Conservation (phyloP, 2,888 invertebrate genomes). For the Caenorhabditis sp. region DNA sequence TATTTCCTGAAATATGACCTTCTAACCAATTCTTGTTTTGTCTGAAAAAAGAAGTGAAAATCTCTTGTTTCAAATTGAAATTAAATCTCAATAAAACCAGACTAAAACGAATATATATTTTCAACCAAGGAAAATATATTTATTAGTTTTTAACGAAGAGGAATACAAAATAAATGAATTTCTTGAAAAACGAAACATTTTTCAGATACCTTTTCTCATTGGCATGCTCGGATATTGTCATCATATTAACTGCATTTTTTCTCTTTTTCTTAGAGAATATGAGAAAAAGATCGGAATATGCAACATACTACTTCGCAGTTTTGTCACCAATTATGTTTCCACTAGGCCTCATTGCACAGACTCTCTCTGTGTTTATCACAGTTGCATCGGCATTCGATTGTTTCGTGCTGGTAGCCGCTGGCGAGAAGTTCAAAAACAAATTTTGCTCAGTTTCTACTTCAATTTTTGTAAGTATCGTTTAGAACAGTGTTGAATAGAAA, state of each 20-base stretch:
- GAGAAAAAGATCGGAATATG: conserved; percentile 58
- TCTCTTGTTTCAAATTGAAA: neutral
- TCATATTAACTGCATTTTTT: conserved; percentile 67
- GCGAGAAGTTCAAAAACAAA: conserved; percentile 46
- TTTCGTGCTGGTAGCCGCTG: conserved; percentile 58
- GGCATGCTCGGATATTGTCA: conserved; percentile 59
- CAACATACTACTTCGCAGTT: conserved; percentile 60
- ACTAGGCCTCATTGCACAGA: conserved; percentile 57
- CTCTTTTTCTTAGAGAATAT: conserved; percentile 67
- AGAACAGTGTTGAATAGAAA: no score
- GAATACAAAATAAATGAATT: neutral
- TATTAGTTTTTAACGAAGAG: neutral
- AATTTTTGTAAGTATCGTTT: conserved; percentile 40
- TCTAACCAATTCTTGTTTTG: neutral
- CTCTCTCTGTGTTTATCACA: conserved; percentile 63
- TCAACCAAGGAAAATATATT: neutral
- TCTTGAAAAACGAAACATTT: neutral
- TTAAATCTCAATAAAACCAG: neutral
- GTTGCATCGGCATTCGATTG: conserved; percentile 67
- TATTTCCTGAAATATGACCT: neutral
- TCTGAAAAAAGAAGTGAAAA: neutral
- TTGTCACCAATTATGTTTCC: conserved; percentile 66
- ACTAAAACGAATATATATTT: neutral
- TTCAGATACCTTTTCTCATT: conserved; percentile 64
- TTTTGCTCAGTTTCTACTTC: conserved; percentile 59